A percentile compares a stretch with the other conserved stretches of the same genome.
These are phyloP conservation scores for Motacilla alba DNA, from an alignment of 2,113 vertebrate species.

Conservation along the genomic window DNA sequence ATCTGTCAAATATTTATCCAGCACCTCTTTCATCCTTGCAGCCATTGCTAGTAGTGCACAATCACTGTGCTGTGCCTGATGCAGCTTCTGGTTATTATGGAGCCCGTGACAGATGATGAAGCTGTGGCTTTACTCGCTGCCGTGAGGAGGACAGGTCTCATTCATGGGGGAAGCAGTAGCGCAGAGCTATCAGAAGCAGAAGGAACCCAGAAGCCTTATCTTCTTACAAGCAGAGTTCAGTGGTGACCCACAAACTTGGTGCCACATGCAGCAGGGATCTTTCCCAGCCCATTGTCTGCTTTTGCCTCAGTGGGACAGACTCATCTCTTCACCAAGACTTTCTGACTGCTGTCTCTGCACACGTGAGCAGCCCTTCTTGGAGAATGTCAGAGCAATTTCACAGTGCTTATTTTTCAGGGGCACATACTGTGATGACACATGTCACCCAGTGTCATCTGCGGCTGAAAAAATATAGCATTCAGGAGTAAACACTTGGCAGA, in stretches of 20 bases:
- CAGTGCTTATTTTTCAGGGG: not conserved
- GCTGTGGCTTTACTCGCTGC: not conserved
- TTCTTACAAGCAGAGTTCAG: not conserved
- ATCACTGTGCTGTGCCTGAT: not conserved
- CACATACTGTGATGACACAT: not conserved
- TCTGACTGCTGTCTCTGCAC: not conserved
- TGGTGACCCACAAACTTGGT: fast-evolving
- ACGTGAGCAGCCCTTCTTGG: fast-evolving
- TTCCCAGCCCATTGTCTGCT: not conserved
- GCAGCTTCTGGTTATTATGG: not conserved
- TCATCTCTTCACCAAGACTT: not conserved
- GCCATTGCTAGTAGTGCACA: not conserved
- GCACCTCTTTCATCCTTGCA: not conserved
- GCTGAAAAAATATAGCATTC: slow-evolving; percentile 24
- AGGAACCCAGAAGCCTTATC: not conserved
- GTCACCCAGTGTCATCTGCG: not conserved
- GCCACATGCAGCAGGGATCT: not conserved
- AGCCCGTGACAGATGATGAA: not conserved
- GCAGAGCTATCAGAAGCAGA: not conserved
- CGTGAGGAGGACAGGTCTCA: not conserved
- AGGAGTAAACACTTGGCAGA: slow-evolving; percentile 25
- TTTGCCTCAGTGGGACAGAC: not conserved
- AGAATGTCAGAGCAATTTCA: not conserved
- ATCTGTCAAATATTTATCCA: not conserved
- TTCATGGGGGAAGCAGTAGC: fast-evolving